Base-by-base conservation (phyloP, 1,140 invertebrate genomes). In the Cryptotermes secundus region DNA sequence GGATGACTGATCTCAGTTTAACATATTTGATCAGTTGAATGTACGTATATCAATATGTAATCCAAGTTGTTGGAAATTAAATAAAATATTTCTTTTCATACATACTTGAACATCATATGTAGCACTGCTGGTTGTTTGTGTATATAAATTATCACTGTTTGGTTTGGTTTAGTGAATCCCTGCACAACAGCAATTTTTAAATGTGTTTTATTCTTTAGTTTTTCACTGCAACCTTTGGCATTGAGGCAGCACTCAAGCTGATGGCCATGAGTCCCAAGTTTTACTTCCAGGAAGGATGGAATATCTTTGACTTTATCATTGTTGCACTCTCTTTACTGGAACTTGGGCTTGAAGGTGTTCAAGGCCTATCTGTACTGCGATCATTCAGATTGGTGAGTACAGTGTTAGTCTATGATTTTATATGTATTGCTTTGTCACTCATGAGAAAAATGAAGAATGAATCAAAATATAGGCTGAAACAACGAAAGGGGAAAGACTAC, bases 261-360 rank as follows among this genome's bases (percentile, higher is more conserved):
- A 94, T 98, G 88, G 98, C 98, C 9, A 97, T 99, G 95, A 98
- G 97, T 90, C 97, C 98, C 83, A 97, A 98, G 88, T 97, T 93
- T 91, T 99, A 99, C 91, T 99, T 99, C 92, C 96, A 98, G 94
- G 98, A 99, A 90, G 97, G 97, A 84, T 99, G 98, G 98, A 99
- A 99, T 90, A 97, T 98, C 87, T 99, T 99, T 91, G 98, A 99
- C 92, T 98, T 99, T 89, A 96, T 99, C 87, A 99, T 99, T 90
- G 98, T 99, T 87, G 94, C 96, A 49, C 93, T 99, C 86, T 99
- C 98, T 86, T 91, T 99, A 84, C 90, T 99, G 86, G 98, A 99
- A 90, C 92, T 99, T 87, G 95, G 96, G 86, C 92, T 99, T 80
- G 97, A 97, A 91, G 96, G 96, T 86, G 96, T 99, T 86, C 95